Base-by-base conservation (phyloP, 2,888 invertebrate genomes). In the Gryllus longicercus region DNA sequence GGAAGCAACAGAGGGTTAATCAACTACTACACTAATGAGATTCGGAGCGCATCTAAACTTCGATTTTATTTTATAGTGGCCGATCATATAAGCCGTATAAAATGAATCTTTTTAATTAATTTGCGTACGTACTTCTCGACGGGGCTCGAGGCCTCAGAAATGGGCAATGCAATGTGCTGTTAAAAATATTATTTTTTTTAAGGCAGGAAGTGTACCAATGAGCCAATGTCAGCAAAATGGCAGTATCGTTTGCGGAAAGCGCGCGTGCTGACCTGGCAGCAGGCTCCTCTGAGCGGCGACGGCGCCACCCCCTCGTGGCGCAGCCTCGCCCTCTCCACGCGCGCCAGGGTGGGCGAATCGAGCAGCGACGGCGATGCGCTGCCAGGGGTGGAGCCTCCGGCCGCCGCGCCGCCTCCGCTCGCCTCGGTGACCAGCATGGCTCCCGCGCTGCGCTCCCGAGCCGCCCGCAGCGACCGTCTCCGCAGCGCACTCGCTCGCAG, bases 271-370 rank as follows among this genome's bases (percentile, higher is more conserved):
- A 77, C 77, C 77, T 77, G 77, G 50, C 77, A 77, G 50, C 77
- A 77, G 49, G 38, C 49, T 38, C 50, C 50, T n/a, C 77, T 38
- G 77, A 49, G 49, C 49, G 50, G 49, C n/a, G 77, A 38, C 25
- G 76, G 76, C 25, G 21, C 21, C 2, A 21, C 80, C 0, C 80
- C 80, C 50, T 82, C 82, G 16, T 82, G 82, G 10, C 82, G 81
- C 25, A 81, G 78, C 79, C 90, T 88, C 76, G 90, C 91, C 84
- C 90, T 88, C 86, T 90, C 90, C 81, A 91, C 91, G 83, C 91
- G 87, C 82, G 90, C 90, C 84, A 91, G 87, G 83, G 90, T 90
- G 83, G 91, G 91, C 82, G 91, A 91, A 85, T 91, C 90, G 84
- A 90, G 86, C 83, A 91, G 89, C 80, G 90, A 89, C 81, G 89